Conservation (phyloP, 2,113 vertebrate genomes). For the Neotoma lepida region DNA sequence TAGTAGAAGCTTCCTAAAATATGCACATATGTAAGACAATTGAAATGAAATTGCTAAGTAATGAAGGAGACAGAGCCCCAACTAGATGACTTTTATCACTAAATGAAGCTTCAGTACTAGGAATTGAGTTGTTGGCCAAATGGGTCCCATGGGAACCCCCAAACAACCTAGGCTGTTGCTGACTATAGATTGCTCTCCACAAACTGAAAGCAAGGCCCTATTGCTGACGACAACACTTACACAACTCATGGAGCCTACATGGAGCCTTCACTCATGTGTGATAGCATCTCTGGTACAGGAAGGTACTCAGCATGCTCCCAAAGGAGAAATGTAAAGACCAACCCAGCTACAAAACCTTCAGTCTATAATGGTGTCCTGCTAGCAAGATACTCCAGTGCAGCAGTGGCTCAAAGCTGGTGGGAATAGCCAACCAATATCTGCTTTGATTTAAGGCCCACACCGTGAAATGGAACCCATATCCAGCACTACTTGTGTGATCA, state of each 20-base stretch:
- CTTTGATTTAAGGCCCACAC: background rate
- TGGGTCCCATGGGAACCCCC: background rate
- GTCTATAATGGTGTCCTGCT: background rate
- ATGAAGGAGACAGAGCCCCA: background rate
- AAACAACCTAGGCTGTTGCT: too few relatives aligned
- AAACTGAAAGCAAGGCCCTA: background rate
- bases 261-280: background rate
- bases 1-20: background rate
- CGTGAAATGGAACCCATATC: background rate
- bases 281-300: background rate
- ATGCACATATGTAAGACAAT: background rate
- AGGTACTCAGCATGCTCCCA: background rate
- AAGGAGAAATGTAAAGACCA: background rate
- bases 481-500: background rate
- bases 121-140: background rate
- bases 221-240: background rate
- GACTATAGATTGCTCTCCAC: background rate
- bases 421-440: background rate
- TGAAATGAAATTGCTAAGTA: background rate
- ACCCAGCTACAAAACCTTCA: background rate
- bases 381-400: background rate
- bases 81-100: background rate
- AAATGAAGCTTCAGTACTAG: background rate
- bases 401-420: too few relatives aligned
- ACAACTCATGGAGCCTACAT: background rate